Evolutionary conservation across 2,888 invertebrate species (phyloP).

Genomic region (Lumbricus terrestris): DNA sequence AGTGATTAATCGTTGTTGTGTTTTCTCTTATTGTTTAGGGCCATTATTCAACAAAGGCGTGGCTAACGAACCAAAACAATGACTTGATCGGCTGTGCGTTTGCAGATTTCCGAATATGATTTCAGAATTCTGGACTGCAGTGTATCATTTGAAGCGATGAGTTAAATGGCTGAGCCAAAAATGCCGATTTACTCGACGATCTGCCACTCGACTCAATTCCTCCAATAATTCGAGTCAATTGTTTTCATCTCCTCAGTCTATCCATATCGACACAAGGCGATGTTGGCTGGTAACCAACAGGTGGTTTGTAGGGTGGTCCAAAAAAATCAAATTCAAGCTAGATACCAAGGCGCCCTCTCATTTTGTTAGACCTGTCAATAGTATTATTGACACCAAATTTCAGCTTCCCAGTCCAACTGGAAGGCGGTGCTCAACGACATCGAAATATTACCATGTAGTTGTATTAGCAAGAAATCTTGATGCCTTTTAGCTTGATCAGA

Average conservation of each 20-base stretch:
- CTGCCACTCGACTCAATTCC: background rate
- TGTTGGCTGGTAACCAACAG: background rate
- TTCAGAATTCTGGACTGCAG: background rate
- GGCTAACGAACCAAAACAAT: conserved; percentile 43
- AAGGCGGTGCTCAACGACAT: too few species aligned
- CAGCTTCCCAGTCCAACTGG: too few species aligned
- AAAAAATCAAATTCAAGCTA: too few species aligned
- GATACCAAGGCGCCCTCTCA: too few species aligned
- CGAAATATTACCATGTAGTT: too few species aligned
- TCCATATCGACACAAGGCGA: background rate
- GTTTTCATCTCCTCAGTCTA: background rate
- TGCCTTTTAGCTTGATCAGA: too few species aligned
- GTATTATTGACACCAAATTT: too few species aligned
- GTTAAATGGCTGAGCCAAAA: background rate
- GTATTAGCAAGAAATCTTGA: too few species aligned
- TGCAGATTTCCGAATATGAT: conserved; percentile 40
- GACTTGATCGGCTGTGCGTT: conserved; percentile 43
- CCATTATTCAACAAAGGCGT: conserved; percentile 43
- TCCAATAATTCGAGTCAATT: background rate
- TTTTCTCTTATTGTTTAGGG: conserved; percentile 40
- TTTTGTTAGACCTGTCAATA: too few species aligned
- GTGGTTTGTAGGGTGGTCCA: background rate
- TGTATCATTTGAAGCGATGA: background rate
- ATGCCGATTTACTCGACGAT: background rate
- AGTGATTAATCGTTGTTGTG: background rate